These are phyloP conservation scores for Arvicanthis niloticus DNA, from an alignment of 2,113 vertebrate genomes.

Conservation along the genomic window DNA sequence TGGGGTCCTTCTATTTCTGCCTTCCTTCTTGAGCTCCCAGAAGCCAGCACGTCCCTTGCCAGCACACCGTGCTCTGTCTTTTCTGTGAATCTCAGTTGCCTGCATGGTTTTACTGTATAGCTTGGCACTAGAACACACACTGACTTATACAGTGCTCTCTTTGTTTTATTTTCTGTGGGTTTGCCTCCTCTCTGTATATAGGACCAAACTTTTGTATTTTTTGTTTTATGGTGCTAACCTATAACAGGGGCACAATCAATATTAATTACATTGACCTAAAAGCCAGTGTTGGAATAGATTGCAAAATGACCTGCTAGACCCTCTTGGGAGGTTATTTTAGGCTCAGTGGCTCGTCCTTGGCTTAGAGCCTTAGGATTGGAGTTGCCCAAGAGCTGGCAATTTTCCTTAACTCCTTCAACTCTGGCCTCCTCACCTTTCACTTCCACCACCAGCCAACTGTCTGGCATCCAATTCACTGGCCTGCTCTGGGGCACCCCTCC, in stretches of 20 bases:
- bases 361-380: neutral
- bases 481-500: neutral
- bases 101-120: neutral
- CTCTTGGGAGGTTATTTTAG: constrained; percentile 72
- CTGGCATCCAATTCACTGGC: neutral
- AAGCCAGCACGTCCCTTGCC: neutral
- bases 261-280: neutral
- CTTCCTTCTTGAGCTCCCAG: neutral
- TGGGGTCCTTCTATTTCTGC: neutral
- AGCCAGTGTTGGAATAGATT: neutral
- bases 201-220: neutral
- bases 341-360: constrained; percentile 43
- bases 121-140: neutral
- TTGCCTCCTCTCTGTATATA: neutral
- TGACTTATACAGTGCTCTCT: neutral
- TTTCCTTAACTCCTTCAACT: constrained; percentile 51
- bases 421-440: constrained; percentile 63
- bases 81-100: constrained; percentile 61
- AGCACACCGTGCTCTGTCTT: constrained; percentile 5
- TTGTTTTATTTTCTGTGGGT: neutral
- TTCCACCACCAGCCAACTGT: neutral
- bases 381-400: constrained; percentile 65
- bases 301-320: constrained; percentile 15
- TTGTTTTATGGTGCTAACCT: neutral
- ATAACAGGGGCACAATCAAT: neutral